A percentile compares a stretch with the other conserved stretches of the same genome.
phyloP scores from a whole-genome alignment of 2,888 invertebrate genomes.

The Poecilobothrus nobilitatus region DNA sequence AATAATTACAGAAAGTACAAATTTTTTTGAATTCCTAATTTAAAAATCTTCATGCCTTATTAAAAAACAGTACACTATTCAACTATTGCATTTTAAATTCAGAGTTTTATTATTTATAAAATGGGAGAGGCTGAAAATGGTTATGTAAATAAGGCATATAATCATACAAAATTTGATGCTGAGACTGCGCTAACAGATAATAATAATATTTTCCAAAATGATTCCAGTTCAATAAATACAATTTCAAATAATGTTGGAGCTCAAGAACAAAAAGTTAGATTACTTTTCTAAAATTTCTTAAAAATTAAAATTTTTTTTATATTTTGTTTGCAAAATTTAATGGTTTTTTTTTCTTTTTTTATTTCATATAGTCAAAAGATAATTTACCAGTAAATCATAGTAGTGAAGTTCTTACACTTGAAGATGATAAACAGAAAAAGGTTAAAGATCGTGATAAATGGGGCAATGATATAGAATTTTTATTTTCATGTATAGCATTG shows the following conservation, averaged over 20 bases:
- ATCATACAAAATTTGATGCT: neutral
- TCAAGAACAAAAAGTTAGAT: neutral
- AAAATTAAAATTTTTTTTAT: too few species aligned
- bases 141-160: neutral
- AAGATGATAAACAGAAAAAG: neutral
- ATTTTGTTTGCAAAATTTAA: too few species aligned
- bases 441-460: slow-evolving; percentile 44
- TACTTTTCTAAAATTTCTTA: too few species aligned
- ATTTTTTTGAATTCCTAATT: too few species aligned
- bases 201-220: neutral
- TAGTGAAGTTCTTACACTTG: neutral
- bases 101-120: neutral
- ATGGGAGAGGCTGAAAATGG: neutral
- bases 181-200: neutral
- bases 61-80: too few species aligned
- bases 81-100: too few species aligned
- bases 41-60: too few species aligned
- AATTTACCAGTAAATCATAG: neutral
- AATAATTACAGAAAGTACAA: too few species aligned
- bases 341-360: too few species aligned
- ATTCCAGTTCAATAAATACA: neutral
- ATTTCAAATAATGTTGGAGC: neutral
- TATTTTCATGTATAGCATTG: slow-evolving; percentile 51
- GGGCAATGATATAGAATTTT: slow-evolving; percentile 54
- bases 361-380: too few species aligned